Base-by-base conservation (phyloP, 2,888 invertebrate genomes). In the Petrophora chlorosata region DNA sequence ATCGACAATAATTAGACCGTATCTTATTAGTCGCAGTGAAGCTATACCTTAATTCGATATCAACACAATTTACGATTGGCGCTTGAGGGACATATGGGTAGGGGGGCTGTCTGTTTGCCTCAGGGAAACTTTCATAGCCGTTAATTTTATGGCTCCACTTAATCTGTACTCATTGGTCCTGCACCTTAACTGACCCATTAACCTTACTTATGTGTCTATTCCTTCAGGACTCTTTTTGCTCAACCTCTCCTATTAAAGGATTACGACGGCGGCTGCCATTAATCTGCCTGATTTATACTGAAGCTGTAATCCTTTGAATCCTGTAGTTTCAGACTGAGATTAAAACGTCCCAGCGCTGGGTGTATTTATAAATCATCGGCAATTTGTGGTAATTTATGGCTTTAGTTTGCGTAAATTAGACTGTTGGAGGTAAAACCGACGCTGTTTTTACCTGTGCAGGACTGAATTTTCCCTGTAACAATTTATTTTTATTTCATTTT, bases 271-370 rank as follows among this genome's bases (percentile, higher is more conserved):
- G 45, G 23, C 9, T 26, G 10, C 16, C 38, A 32, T 48, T 47
- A 41, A 49, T 53, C 56, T 51, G 17, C 23, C 30, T 49, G 48
- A 59, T 51, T 59, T 52, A 56, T 52, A 38, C 10, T 23, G 12
- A 19, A 22, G 26, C 38, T 33, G 5, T 49, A 58, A 58, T 58
- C 54, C 54, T 40, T 25, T 26, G 34, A 44, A 48, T 54, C 51
- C 52, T 44, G 38, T 32, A 48, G 51, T 44, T 50, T 52, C 48
- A 53, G 38, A 34, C 23, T 10, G 38, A 38, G 51, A 53, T 51
- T 38, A 36, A 35, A 56, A 46, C 32, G 45, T 56, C 45, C 28
- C 22, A 25, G 36, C 10, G 19, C 17, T 4, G 26, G 26, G 44
- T 41, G 41, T 48, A 48, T 48, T 51, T 42, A 40, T 40, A 45